Evolutionary conservation across 2,888 invertebrate species (phyloP).

Genomic region (Caenorhabditis doughertyi): DNA sequence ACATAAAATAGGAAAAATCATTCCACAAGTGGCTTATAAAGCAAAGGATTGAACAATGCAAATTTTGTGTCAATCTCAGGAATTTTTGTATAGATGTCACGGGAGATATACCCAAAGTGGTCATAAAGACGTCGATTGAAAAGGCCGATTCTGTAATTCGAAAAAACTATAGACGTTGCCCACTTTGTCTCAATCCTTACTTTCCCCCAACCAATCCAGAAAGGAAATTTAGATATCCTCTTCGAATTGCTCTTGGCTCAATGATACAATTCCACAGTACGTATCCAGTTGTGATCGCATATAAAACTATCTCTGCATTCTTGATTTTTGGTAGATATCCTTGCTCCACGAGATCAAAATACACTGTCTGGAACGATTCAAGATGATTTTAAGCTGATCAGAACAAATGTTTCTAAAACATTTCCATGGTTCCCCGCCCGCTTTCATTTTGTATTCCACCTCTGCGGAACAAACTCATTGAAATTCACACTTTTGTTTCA

Average conservation of each 20-base stretch:
- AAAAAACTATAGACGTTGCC: no score
- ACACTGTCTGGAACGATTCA: slow-evolving; percentile 88
- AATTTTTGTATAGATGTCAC: slow-evolving; percentile 55
- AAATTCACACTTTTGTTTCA: slow-evolving; percentile 41
- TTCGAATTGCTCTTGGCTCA: slow-evolving; percentile 89
- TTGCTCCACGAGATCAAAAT: slow-evolving; percentile 87
- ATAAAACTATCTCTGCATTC: slow-evolving; percentile 88
- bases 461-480: slow-evolving; percentile 49
- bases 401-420: not conserved
- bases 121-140: slow-evolving; percentile 74
- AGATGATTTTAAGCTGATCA: no score
- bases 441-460: slow-evolving; percentile 41
- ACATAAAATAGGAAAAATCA: not conserved
- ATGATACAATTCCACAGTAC: slow-evolving; percentile 86
- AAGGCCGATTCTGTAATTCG: slow-evolving; percentile 70
- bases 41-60: slow-evolving; percentile 72
- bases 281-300: slow-evolving; percentile 87
- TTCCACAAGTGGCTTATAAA: slow-evolving; percentile 63
- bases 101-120: slow-evolving; percentile 72
- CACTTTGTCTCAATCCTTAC: slow-evolving; percentile 15
- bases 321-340: slow-evolving; percentile 87
- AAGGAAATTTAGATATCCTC: slow-evolving; percentile 91
- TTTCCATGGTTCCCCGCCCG: slow-evolving; percentile 52
- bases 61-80: slow-evolving; percentile 65
- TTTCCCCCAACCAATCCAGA: slow-evolving; percentile 87